Evolutionary conservation across 2,113 vertebrate species (phyloP), one percentile per base, ranked within the genome.

Genomic region (Bufo gargarizans): DNA sequence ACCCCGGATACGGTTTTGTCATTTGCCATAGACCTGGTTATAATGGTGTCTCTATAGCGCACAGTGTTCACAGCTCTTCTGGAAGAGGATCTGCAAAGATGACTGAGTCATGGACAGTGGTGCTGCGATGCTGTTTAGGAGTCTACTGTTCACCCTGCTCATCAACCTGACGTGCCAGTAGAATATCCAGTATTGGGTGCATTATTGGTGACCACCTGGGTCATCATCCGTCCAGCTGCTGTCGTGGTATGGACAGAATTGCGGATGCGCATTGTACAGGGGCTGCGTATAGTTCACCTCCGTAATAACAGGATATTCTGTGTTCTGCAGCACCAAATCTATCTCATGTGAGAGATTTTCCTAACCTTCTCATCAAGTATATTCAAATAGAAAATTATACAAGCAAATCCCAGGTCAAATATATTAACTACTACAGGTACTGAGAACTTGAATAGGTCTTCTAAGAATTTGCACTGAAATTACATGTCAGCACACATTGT

Each of bases 11-110:
- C 82, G 69, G 67, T 50, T 20, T 53, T 33, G 50, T 77, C 33
- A 58, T 56, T 45, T 86, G 43, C 95, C 95, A 95, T 96, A 94
- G 94, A 93, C 91, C 93, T 94, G 94, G 89, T 94, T 92, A 94
- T 94, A 94, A 95, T 95, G 94, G 94, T 95, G 94, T 96, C 94
- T 96, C 95, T 95, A 93, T 94, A 93, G 93, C 94, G 94, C 91
- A 93, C 63, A 45, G 33, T 61, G 19, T 14, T n/a, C 2, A 47
- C 56, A 61, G 84, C 20, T 59, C 20, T 45, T 85, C 53, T 20
- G 72, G 84, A 63, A 22, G 20, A n/a, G 17, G 11, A 77, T 22
- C 19, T 43, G 56, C 50, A 77, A 86, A 63, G 17, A 49, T 76
- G 33, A 67, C n/a, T 0, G 11, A 77, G 3, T 50, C 19, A 16